phyloP scores from a whole-genome alignment of 2,113 vertebrate species.

The Edolisoma coerulescens region DNA sequence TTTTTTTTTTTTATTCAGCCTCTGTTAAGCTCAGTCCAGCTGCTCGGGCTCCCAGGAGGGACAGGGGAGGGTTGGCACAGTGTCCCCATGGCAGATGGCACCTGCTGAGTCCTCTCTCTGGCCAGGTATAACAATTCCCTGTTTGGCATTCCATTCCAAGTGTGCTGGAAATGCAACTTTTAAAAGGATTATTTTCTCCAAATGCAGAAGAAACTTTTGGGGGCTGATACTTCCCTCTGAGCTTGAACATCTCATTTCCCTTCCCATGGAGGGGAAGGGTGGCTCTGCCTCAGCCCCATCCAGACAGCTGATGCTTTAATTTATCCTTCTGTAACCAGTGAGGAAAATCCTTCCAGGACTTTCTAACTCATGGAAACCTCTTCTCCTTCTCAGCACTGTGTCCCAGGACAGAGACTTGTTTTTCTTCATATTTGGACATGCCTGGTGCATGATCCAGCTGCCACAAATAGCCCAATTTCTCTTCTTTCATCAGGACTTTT shows the following conservation, averaged over 20 bases:
- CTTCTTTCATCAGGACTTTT: background rate
- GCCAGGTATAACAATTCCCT: background rate
- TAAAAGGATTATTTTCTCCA: fast-evolving
- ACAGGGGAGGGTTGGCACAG: background rate
- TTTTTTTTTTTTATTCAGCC: background rate
- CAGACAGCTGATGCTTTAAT: background rate
- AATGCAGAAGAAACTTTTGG: background rate
- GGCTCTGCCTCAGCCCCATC: background rate
- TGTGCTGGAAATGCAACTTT: background rate
- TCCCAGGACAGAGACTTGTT: background rate
- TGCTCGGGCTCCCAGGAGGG: background rate
- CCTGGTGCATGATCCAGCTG: background rate
- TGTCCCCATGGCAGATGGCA: background rate
- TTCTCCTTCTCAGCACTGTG: background rate
- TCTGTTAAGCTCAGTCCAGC: background rate
- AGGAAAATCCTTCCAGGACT: background rate
- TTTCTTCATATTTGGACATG: background rate
- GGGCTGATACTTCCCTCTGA: background rate
- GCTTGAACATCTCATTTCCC: background rate
- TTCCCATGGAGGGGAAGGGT: background rate
- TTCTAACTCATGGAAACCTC: background rate
- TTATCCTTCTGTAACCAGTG: background rate
- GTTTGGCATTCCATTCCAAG: background rate
- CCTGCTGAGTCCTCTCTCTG: background rate
- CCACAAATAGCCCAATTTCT: background rate